Conservation (phyloP, 2,888 invertebrate species). For the Hirtodrosophila histrioides region DNA sequence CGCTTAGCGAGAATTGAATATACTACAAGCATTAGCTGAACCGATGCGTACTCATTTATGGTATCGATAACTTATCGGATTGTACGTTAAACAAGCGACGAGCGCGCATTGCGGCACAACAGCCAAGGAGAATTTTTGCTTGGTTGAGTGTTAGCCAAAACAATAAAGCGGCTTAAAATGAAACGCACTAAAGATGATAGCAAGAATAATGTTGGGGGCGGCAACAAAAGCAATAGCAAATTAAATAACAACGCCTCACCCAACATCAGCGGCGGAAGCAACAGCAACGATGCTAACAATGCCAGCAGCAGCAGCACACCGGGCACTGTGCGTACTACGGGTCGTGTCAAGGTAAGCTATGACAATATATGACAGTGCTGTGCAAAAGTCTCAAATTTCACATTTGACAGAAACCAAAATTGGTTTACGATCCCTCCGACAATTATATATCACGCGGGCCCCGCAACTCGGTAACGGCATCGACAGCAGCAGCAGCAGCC, state of each 20-base stretch:
- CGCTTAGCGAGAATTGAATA: neutral
- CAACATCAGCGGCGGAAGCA: slow-evolving; percentile 22
- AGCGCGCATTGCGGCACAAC: slow-evolving; percentile 42
- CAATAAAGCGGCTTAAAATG: slow-evolving; percentile 31
- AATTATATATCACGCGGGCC: slow-evolving; percentile 88
- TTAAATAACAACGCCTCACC: slow-evolving; percentile 10
- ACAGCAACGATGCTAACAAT: slow-evolving; percentile 27
- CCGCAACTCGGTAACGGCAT: slow-evolving; percentile 40
- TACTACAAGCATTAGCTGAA: neutral
- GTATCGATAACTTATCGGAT: slow-evolving; percentile 47
- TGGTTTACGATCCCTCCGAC: slow-evolving; percentile 94
- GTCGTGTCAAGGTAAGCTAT: slow-evolving; percentile 80
- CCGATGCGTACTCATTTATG: slow-evolving; percentile 21
- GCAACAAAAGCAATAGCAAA: slow-evolving; percentile 21
- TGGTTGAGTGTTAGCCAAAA: neutral
- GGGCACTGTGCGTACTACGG: slow-evolving; percentile 80
- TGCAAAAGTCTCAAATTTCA: neutral
- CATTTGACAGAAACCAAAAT: slow-evolving; percentile 88
- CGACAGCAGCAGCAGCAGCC: neutral
- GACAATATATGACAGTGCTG: neutral
- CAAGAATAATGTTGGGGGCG: slow-evolving; percentile 27
- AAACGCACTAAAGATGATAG: slow-evolving; percentile 54
- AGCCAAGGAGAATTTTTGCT: slow-evolving; percentile 12
- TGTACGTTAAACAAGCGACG: slow-evolving; percentile 50
- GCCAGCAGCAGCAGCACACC: slow-evolving; percentile 27